phyloP scores from a whole-genome alignment of 2,797 vertebrate genomes.

The Acanthurus tractus region DNA sequence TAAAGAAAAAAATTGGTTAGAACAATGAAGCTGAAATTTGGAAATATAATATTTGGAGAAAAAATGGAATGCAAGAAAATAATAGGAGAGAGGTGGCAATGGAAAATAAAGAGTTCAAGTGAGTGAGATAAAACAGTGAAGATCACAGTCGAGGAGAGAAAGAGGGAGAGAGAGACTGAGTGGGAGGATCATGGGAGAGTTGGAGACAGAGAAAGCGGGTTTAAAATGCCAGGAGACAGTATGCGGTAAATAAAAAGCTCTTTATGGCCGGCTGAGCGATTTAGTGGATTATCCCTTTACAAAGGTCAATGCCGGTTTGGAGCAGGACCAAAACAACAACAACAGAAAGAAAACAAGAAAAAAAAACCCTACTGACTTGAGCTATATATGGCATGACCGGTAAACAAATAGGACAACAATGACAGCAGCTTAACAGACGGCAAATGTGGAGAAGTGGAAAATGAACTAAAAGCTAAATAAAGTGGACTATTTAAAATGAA shows the following conservation, averaged over 20 bases:
- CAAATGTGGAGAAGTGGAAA: constrained; percentile 9
- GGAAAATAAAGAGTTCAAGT: constrained; percentile 26
- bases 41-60: background rate
- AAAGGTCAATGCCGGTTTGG: constrained; percentile 76
- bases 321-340: constrained; percentile 64
- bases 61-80: background rate
- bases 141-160: constrained; percentile 16
- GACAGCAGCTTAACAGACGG: constrained; percentile 42
- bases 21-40: background rate
- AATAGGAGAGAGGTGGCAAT: background rate
- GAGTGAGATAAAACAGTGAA: constrained; percentile 10
- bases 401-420: constrained; percentile 57
- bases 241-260: constrained; percentile 76
- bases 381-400: constrained; percentile 49
- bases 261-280: constrained; percentile 75
- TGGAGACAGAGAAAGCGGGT: constrained; percentile 49
- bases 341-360: constrained; percentile 45
- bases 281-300: constrained; percentile 78
- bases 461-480: constrained; percentile 16
- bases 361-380: constrained; percentile 24
- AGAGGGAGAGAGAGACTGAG: constrained; percentile 19
- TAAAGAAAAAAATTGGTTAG: background rate
- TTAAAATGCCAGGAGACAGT: constrained; percentile 75
- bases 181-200: constrained; percentile 57
- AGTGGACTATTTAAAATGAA: constrained; percentile 24